Evolutionary conservation across 1,140 invertebrate species (phyloP).

Genomic region (Mercenaria mercenaria): DNA sequence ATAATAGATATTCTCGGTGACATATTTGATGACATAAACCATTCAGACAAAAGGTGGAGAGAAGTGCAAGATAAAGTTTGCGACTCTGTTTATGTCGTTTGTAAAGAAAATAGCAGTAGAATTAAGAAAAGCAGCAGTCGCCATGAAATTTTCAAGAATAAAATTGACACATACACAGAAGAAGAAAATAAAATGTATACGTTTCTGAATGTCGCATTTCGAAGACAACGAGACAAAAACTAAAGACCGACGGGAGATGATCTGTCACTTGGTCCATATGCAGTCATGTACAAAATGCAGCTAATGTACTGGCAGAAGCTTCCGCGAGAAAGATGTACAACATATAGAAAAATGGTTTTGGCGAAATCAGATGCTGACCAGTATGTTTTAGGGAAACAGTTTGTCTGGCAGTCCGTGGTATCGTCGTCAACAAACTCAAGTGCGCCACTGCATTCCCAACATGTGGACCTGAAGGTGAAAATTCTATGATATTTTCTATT

Average conservation of each 20-base stretch:
- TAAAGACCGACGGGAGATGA: conserved; percentile 42
- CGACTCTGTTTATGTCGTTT: conserved; percentile 37
- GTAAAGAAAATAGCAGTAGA: not conserved
- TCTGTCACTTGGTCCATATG: too few species aligned
- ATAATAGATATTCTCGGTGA: not conserved
- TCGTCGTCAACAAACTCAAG: not conserved
- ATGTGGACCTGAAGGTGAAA: not conserved
- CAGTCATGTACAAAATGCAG: conserved; percentile 32
- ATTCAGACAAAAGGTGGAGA: conserved; percentile 11
- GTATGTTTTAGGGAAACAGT: conserved; percentile 10
- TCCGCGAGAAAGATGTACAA: not conserved
- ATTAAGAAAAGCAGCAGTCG: not conserved
- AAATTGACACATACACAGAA: conserved; percentile 35
- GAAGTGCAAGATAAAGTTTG: conserved; percentile 14
- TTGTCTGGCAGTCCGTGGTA: conserved; percentile 35
- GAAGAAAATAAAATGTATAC: conserved; percentile 34
- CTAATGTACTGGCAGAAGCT: conserved; percentile 38
- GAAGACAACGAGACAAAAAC: not conserved
- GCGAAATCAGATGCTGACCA: not conserved
- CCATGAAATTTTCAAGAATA: conserved; percentile 4
- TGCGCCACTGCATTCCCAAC: not conserved
- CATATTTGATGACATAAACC: conserved; percentile 7
- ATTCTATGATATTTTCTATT: not conserved
- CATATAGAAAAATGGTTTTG: conserved; percentile 41
- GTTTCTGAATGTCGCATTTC: conserved; percentile 6